Base-by-base conservation (phyloP, 2,888 invertebrate genomes). In the Amphipoea oculea region DNA sequence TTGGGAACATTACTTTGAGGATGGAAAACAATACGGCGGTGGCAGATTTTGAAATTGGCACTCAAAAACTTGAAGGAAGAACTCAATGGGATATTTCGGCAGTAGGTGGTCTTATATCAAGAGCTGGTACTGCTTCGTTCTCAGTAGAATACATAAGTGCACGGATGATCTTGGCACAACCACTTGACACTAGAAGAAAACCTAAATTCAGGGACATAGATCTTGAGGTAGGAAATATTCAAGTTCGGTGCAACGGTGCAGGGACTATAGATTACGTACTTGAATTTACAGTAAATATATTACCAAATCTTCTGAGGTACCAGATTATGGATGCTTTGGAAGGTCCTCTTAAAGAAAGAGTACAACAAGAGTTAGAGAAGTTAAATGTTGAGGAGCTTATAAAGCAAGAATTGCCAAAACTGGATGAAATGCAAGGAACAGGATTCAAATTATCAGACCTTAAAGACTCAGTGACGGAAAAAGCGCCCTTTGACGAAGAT, bases 271-370 rank as follows among this genome's bases (percentile, higher is more conserved):
- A 99, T 94, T 99, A 99, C 91, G 92, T 98, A 0, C 96, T 99
- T 82, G 99, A 99, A 95, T 98, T 98, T 79, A 97, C 97, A 7
- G 97, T 99, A 0, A 99, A 99, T 93, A 97, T 99, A 70, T 91
- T 99, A 73, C 99, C 99, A 0, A 99, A 99, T 97, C 95, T 99
- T 69, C 95, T 99, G 82, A 97, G 99, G 76, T 98, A 98, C 92
- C 99, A 99, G 95, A 98, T 99, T 81, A 98, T 99, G 98, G 98
- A 98, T 91, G 98, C 98, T 0, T 93, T 99, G 63, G 99, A 99
- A 94, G 98, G 98, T 62, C 98, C 99, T 0, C 94, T 99, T 5
- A 98, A 97, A 92, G 97, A 98, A 87, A 97, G 98, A 82, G 96
- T 99, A 6, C 98, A 98, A 91, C 98, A 98, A 88, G 98, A 98